Conservation (phyloP, 2,797 vertebrate genomes). For the Notoglanidium macrostoma region DNA sequence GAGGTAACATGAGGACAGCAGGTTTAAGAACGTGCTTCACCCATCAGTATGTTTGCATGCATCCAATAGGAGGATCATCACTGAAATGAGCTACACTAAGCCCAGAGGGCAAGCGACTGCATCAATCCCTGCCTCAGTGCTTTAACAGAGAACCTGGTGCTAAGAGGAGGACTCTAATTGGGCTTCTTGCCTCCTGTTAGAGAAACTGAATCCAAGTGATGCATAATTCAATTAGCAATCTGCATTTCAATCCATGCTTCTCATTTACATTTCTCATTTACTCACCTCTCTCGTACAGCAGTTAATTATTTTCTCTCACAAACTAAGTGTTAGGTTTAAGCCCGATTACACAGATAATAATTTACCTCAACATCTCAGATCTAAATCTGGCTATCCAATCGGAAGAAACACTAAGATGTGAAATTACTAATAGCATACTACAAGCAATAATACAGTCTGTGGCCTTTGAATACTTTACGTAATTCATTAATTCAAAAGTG, state of each 20-base stretch:
- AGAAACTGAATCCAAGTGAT: slow-evolving; percentile 65
- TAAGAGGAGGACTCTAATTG: slow-evolving; percentile 64
- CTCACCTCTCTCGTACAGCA: slow-evolving; percentile 58
- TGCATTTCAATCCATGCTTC: slow-evolving; percentile 74
- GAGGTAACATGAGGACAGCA: background rate
- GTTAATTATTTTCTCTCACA: slow-evolving; percentile 73
- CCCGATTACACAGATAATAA: slow-evolving; percentile 45
- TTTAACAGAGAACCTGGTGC: slow-evolving; percentile 51
- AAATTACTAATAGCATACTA: background rate
- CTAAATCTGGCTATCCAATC: background rate
- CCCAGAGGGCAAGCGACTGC: slow-evolving; percentile 48
- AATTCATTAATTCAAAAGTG: background rate
- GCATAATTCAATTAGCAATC: slow-evolving; percentile 76
- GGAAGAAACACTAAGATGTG: background rate
- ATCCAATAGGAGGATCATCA: slow-evolving; percentile 32
- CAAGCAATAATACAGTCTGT: background rate
- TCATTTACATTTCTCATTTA: slow-evolving; percentile 76
- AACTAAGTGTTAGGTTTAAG: slow-evolving; percentile 61
- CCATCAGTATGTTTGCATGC: slow-evolving; percentile 7
- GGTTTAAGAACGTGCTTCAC: slow-evolving; percentile 16
- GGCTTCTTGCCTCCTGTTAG: slow-evolving; percentile 66
- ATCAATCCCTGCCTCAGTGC: slow-evolving; percentile 50
- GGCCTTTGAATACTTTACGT: background rate
- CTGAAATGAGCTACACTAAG: slow-evolving; percentile 59
- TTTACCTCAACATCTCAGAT: slow-evolving; percentile 23